Conservation (phyloP, 2,888 invertebrate genomes). For the Dorcus hopei region DNA sequence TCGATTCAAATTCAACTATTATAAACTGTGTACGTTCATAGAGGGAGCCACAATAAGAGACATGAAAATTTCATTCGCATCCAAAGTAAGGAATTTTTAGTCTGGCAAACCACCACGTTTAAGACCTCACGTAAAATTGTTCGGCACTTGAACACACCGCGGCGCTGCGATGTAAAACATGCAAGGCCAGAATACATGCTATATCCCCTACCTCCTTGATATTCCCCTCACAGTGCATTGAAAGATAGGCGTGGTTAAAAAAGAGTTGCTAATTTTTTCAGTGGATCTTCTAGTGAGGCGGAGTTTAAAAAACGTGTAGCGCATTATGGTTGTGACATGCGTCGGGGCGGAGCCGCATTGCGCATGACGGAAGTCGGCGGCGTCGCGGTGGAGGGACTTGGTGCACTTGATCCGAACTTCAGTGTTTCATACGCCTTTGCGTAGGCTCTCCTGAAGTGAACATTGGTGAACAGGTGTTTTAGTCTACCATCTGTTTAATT, state of each 20-base stretch:
- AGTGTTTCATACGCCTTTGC: slow-evolving; percentile 30
- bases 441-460: slow-evolving; percentile 19
- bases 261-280: slow-evolving; percentile 40
- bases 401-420: slow-evolving; percentile 34
- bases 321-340: slow-evolving; percentile 41
- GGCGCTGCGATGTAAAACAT: not conserved
- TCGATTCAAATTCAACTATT: too few relatives aligned
- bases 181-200: not conserved
- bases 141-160: not conserved
- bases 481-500: not conserved
- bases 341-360: slow-evolving; percentile 40
- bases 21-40: too few relatives aligned
- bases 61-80: too few relatives aligned
- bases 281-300: slow-evolving; percentile 41
- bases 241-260: slow-evolving; percentile 31
- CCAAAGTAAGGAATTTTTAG: too few relatives aligned
- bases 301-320: slow-evolving; percentile 45
- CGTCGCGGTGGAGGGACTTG: slow-evolving; percentile 36
- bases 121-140: not conserved
- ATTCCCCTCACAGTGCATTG: slow-evolving; percentile 27
- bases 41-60: too few relatives aligned
- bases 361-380: slow-evolving; percentile 44
- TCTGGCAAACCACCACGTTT: too few relatives aligned
- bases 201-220: slow-evolving; percentile 18
- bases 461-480: slow-evolving; percentile 4